Evolutionary conservation across 2,113 vertebrate genomes (phyloP), one percentile per base, ranked within the genome.

Genomic region (Cyanoramphus novaezelandiae): DNA sequence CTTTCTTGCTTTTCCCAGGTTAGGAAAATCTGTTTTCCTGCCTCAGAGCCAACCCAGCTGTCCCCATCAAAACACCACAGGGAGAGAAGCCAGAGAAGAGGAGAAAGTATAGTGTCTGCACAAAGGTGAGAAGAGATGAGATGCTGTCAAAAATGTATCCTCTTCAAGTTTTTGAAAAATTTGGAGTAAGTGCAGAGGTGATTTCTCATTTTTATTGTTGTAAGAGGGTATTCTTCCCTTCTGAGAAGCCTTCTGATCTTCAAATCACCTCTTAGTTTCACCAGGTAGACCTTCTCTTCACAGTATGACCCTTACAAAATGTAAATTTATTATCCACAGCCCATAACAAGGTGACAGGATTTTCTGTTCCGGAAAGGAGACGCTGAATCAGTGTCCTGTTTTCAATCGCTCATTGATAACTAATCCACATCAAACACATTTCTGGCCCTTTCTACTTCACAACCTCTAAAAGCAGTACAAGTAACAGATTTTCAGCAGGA

Each of bases 71-170:
- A 24, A 13, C 2, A 4, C 33, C 23, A 12, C 4, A 11, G 21
- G 16, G 28, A 6, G 8, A 17, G 12, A 9, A 43, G 25, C n/a
- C 8, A 29, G 15, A 71, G 29, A n/a, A 31, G 33, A 69, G 21
- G 10, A 7, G n/a, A 17, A 7, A 37, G 17, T 4, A 1, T 0
- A 13, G 6, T 47, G 14, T 27, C 71, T 35, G 18, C n/a, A 14
- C 12, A 2, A 25, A 43, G 35, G 7, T 3, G 44, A 80, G 24
- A 39, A 2, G 1, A 67, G 59, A 9, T 1, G 1, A 35, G 60
- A 17, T 19, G 2, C 9, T 64, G 29, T 6, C 44, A 80, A 49
- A 83, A 74, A 82, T 10, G 15, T 20, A 14, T 10, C 4, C 23
- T 75, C 41, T 44, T 16, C 46, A 46, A 25, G 12, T 47, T 75